Percentiles rank a stretch among this genome's conserved stretches.
Evolutionary conservation across 2,113 vertebrate genomes (phyloP).

Genomic region (Castor canadensis): DNA sequence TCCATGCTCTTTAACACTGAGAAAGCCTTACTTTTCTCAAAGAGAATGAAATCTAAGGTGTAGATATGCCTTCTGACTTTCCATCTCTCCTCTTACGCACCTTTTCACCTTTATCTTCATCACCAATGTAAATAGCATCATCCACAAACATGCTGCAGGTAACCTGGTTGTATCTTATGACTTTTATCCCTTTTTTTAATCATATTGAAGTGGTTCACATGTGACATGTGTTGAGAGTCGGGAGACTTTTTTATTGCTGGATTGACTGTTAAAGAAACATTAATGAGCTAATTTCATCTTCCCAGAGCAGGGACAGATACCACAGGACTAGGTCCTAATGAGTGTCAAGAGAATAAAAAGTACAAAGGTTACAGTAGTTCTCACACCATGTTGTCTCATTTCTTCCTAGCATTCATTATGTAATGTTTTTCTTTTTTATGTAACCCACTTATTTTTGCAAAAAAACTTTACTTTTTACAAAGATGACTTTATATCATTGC

Average conservation of each 20-base stretch:
- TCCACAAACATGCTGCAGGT: background rate
- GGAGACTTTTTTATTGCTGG: background rate
- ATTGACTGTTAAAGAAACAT: slow-evolving; percentile 29
- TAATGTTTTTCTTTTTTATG: background rate
- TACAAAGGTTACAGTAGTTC: background rate
- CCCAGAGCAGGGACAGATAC: background rate
- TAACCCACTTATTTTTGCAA: background rate
- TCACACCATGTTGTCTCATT: background rate
- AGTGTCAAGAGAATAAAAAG: background rate
- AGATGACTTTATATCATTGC: background rate
- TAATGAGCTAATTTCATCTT: background rate
- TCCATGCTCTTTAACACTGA: background rate
- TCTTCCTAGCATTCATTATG: background rate
- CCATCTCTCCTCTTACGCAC: background rate
- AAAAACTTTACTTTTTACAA: background rate
- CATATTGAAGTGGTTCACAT: background rate
- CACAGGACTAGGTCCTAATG: background rate
- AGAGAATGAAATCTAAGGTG: background rate
- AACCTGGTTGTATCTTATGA: background rate
- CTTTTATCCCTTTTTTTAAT: background rate
- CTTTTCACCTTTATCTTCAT: background rate
- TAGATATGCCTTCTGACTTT: background rate
- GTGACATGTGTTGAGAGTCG: background rate
- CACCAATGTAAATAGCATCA: background rate
- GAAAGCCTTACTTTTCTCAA: background rate